phyloP scores from a whole-genome alignment of 2,113 vertebrate genomes.

The Mobula hypostoma region DNA sequence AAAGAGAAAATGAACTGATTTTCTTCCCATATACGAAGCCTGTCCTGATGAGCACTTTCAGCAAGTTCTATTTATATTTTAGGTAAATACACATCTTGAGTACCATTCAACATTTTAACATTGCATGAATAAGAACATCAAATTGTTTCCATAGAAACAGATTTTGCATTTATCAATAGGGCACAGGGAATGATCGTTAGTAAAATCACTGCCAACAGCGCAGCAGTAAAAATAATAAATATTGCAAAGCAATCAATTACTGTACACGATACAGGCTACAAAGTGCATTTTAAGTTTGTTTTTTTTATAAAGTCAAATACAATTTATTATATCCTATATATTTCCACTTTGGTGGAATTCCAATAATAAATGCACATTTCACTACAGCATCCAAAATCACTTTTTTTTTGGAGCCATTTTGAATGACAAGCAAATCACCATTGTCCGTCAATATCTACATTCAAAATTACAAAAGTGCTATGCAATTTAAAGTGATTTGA shows the following conservation, averaged over 20 bases:
- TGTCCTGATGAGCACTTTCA: too few species aligned
- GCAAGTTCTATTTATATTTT: too few species aligned
- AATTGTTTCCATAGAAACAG: conserved; percentile 24
- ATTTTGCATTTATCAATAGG: not conserved
- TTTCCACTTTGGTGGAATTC: not conserved
- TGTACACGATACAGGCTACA: not conserved
- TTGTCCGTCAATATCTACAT: not conserved
- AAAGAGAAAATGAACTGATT: not conserved
- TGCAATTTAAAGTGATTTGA: not conserved
- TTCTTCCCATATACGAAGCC: too few species aligned
- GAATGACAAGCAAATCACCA: not conserved
- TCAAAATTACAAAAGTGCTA: not conserved
- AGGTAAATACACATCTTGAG: not conserved
- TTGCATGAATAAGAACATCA: not conserved
- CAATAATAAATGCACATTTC: not conserved
- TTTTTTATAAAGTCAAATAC: too few species aligned
- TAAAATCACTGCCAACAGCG: not conserved
- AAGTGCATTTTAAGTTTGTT: not conserved
- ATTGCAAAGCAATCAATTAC: not conserved
- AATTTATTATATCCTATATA: not conserved
- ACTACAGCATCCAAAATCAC: not conserved
- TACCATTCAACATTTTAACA: conserved; percentile 6
- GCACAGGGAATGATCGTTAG: not conserved
- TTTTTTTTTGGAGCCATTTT: not conserved
- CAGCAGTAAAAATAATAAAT: not conserved